Base-by-base conservation (phyloP, 2,113 vertebrate species). In the Theristicus caerulescens region DNA sequence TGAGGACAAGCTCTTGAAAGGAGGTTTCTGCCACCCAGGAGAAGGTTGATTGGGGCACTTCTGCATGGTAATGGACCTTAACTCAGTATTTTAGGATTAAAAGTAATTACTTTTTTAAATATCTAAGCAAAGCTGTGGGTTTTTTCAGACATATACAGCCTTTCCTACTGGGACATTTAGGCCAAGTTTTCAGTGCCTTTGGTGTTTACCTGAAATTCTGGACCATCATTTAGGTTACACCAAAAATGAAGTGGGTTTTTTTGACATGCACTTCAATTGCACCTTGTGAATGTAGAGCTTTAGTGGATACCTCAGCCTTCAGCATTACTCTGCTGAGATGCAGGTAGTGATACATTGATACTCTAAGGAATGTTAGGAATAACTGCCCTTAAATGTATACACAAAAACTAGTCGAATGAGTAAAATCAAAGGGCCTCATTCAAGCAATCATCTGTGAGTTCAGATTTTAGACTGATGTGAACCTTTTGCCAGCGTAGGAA, bases 321-420 rank as follows among this genome's bases (percentile, higher is more conserved):
- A 19, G 52, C 25, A 2, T 3, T 7, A 8, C n/a, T 11, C n/a
- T 26, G 80, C 47, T 19, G 40, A n/a, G 8, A 18, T 21, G n/a
- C 31, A 19, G 40, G 47, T 9, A 2, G 54, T 4, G 38, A 26
- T 8, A 5, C 16, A 4, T 3, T 1, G 7, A 2, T n/a, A 9
- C 16, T n/a, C 40, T 20, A 0, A 8, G 58, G 47, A 52, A 27
- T 6, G 32, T 5, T 16, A 40, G 42, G 8, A 6, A 1, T 21
- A n/a, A 20, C 55, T 40, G 79, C 47, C 34, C 22, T n/a, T 25
- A 6, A 38, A 11, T 13, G 20, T 31, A 4, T 9, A 3, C 2
- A 20, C 24, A n/a, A 21, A 34, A 54, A 11, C 38, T 7, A 7
- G 67, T 8, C 32, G 17, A 13, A 24, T 11, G 10, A 9, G 15